phyloP scores from a whole-genome alignment of 2,888 invertebrate genomes.

The Hirtodrosophila alboralis region DNA sequence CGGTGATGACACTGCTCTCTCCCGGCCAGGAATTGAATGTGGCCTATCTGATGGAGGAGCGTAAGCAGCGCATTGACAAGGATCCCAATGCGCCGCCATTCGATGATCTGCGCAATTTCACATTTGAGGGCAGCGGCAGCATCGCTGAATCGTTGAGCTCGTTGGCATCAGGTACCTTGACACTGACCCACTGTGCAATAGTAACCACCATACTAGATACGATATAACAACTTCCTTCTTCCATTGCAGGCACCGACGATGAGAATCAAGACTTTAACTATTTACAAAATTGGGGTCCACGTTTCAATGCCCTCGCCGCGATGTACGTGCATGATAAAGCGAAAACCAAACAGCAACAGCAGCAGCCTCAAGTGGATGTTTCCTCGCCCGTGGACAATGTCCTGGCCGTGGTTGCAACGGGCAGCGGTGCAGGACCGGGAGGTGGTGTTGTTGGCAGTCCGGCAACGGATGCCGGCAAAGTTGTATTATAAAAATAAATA shows the following conservation, averaged over 20 bases:
- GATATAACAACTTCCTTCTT: no score
- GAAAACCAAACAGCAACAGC: slow-evolving; percentile 64
- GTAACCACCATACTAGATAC: background rate
- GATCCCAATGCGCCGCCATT: slow-evolving; percentile 99
- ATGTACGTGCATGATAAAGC: slow-evolving; percentile 89
- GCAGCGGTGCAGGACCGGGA: slow-evolving; percentile 71
- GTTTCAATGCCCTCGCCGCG: slow-evolving; percentile 97
- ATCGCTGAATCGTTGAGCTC: slow-evolving; percentile 98
- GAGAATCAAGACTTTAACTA: slow-evolving; percentile 98
- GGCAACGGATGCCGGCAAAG: slow-evolving; percentile 54
- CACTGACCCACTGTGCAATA: slow-evolving; percentile 5
- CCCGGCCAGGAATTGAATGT: slow-evolving; percentile 92
- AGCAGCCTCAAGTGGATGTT: slow-evolving; percentile 30
- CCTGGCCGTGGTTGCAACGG: slow-evolving; percentile 59
- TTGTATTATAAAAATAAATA: slow-evolving; percentile 78
- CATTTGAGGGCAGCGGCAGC: slow-evolving; percentile 99
- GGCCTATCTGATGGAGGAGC: slow-evolving; percentile 97
- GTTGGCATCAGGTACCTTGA: slow-evolving; percentile 91
- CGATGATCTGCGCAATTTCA: slow-evolving; percentile 99
- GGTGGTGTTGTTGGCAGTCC: slow-evolving; percentile 40
- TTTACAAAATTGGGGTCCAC: slow-evolving; percentile 98
- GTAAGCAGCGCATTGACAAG: slow-evolving; percentile 96
- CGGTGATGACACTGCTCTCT: slow-evolving; percentile 86
- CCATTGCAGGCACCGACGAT: slow-evolving; percentile 94
- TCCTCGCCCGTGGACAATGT: slow-evolving; percentile 42